Percentiles rank a stretch among this genome's conserved stretches.
Conservation (phyloP, 1,140 invertebrate genomes). For the Anthonomus grandis region DNA sequence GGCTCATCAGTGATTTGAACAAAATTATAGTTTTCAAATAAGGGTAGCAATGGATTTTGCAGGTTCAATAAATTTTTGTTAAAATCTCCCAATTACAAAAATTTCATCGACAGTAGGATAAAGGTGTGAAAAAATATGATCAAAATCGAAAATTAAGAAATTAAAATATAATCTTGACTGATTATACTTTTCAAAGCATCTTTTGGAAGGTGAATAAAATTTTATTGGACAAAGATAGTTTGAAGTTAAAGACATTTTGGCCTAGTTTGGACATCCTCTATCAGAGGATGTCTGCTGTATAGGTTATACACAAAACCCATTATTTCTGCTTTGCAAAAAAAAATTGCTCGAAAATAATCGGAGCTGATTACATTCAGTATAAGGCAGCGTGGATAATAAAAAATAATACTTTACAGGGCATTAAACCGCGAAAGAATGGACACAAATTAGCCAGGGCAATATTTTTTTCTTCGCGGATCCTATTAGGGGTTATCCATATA, state of each 20-base stretch:
- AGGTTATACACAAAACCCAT: neutral
- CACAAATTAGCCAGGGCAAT: constrained; percentile 21
- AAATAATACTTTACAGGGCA: neutral
- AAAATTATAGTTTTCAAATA: no score
- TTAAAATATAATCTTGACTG: no score
- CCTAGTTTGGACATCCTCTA: neutral
- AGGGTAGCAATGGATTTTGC: no score
- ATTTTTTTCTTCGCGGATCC: constrained; percentile 18
- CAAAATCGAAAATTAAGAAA: no score
- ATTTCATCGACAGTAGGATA: no score
- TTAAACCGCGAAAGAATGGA: constrained; percentile 7
- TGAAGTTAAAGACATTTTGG: neutral
- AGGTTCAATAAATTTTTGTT: no score
- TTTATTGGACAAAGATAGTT: no score
- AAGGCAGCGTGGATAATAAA: neutral
- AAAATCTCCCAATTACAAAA: no score
- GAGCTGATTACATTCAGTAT: neutral
- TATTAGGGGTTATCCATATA: no score
- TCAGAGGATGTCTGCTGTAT: neutral
- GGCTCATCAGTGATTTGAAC: no score
- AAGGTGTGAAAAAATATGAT: no score
- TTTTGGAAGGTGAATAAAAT: neutral
- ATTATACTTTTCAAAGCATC: neutral
- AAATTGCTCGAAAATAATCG: neutral
- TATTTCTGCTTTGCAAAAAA: neutral